phyloP scores from a whole-genome alignment of 2,797 vertebrate genomes.

The Paramormyrops hopkinsi region DNA sequence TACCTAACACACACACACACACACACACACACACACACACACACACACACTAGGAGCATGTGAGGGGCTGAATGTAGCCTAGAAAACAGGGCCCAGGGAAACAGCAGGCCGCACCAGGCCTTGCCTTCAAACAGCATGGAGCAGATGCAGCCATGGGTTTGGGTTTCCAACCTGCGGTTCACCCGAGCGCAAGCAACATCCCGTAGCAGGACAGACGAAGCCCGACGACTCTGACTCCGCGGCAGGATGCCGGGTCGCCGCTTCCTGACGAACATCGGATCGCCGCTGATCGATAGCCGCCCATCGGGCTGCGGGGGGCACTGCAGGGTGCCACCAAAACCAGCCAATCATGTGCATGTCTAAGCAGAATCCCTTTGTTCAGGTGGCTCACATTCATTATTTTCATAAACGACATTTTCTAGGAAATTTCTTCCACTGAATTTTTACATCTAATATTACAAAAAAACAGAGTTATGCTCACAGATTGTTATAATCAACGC shows the following conservation, averaged over 20 bases:
- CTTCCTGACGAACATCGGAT: background rate
- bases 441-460: background rate
- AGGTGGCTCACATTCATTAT: background rate
- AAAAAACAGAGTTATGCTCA: background rate
- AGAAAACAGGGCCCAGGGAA: background rate
- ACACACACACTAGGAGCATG: background rate
- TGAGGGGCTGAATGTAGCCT: background rate
- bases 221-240: background rate
- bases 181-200: background rate
- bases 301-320: background rate
- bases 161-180: background rate
- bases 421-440: background rate
- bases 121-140: background rate
- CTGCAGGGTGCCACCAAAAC: background rate
- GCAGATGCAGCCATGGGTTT: background rate
- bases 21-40: background rate
- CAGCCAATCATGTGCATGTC: background rate
- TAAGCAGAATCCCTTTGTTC: background rate
- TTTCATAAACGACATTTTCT: background rate
- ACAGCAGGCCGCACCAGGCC: background rate
- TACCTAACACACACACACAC: background rate
- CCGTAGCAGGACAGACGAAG: background rate
- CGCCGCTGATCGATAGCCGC: slow-evolving; percentile 18
- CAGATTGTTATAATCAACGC: background rate
- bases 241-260: background rate